Evolutionary conservation across 2,113 vertebrate species (phyloP).

Genomic region (Anguilla japonica): DNA sequence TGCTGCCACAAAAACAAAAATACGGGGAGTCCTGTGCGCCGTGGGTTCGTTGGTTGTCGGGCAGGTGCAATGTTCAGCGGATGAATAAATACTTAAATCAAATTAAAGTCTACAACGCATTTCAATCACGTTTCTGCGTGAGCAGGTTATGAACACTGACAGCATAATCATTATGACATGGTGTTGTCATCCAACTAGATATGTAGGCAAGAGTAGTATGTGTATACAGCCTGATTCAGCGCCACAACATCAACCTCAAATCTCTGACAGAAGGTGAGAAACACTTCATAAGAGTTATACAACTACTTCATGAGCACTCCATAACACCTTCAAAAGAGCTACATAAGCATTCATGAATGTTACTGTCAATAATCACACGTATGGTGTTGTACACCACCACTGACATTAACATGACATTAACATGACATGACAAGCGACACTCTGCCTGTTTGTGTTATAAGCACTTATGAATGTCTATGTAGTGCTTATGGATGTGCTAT

Average conservation of each 20-base stretch:
- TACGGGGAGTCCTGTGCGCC: not conserved
- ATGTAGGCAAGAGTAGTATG: too few relatives aligned
- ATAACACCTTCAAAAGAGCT: too few relatives aligned
- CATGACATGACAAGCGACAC: not conserved
- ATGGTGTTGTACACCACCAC: too few relatives aligned
- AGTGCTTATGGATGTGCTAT: too few relatives aligned
- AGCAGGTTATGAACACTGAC: not conserved
- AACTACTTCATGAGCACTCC: too few relatives aligned
- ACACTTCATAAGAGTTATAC: too few relatives aligned
- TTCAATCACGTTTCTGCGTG: not conserved
- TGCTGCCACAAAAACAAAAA: conserved; percentile 43
- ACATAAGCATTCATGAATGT: too few relatives aligned
- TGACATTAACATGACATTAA: too few relatives aligned
- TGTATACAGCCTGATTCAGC: too few relatives aligned
- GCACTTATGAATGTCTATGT: not conserved
- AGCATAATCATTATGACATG: not conserved
- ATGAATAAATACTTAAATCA: conserved; percentile 37
- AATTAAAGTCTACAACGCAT: not conserved
- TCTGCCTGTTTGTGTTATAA: not conserved
- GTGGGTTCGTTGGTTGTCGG: not conserved
- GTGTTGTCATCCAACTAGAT: not conserved
- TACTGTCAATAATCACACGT: too few relatives aligned
- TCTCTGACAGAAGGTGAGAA: too few relatives aligned
- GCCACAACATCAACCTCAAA: too few relatives aligned
- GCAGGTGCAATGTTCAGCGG: conserved; percentile 35